Evolutionary conservation across 2,888 invertebrate species (phyloP).

Genomic region (Pollenia amentaria): DNA sequence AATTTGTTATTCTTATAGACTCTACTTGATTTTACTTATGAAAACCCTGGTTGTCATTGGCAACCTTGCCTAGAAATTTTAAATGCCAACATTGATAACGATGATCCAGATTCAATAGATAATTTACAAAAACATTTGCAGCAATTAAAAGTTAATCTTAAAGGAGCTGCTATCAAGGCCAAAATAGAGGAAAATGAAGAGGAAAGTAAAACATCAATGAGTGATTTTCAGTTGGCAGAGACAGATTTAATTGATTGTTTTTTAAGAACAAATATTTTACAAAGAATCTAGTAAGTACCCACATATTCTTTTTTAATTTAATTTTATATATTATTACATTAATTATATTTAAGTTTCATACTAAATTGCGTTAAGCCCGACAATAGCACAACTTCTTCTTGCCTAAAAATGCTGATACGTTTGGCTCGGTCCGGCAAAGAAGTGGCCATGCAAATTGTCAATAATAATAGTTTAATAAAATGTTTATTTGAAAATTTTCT

Average conservation of each 20-base stretch:
- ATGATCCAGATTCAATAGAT: conserved; percentile 84
- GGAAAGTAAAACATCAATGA: conserved; percentile 88
- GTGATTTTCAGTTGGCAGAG: conserved; percentile 94
- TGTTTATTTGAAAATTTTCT: conserved; percentile 87
- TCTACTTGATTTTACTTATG: conserved; percentile 89
- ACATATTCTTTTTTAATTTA: not conserved
- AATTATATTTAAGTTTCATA: conserved; percentile 87
- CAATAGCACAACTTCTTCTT: conserved; percentile 89
- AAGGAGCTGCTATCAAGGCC: conserved; percentile 76
- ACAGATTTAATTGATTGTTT: conserved; percentile 91
- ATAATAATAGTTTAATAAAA: conserved; percentile 88
- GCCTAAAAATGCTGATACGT: conserved; percentile 92
- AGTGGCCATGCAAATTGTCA: conserved; percentile 87
- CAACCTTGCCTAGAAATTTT: conserved; percentile 86
- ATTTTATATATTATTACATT: not conserved
- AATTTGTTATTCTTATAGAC: conserved; percentile 78
- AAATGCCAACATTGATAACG: conserved; percentile 74
- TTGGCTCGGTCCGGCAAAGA: conserved; percentile 91
- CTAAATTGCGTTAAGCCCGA: conserved; percentile 89
- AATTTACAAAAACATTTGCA: conserved; percentile 86
- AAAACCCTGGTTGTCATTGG: conserved; percentile 87
- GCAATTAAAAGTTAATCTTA: conserved; percentile 78
- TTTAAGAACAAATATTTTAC: conserved; percentile 90
- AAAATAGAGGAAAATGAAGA: conserved; percentile 82
- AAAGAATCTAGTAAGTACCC: conserved; percentile 87